phyloP scores from a whole-genome alignment of 2,888 invertebrate species.

The Lysandra bellargus region DNA sequence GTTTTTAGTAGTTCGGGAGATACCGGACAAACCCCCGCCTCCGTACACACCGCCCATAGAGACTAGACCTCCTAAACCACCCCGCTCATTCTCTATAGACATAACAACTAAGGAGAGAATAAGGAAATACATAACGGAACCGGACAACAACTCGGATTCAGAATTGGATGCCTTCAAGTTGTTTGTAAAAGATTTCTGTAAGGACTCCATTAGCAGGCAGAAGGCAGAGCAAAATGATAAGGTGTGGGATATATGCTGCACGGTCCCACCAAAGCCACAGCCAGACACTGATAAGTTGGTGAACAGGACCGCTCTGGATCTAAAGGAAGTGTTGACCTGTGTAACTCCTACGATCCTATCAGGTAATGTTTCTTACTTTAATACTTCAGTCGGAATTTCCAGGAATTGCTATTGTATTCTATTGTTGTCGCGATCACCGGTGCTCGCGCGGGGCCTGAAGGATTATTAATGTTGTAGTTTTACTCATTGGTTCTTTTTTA shows the following conservation, averaged over 20 bases:
- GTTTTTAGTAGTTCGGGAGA: constrained; percentile 67
- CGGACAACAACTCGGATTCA: constrained; percentile 40
- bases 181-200: constrained; percentile 63
- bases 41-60: constrained; percentile 70
- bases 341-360: constrained; percentile 55
- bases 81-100: constrained; percentile 53
- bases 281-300: constrained; percentile 49
- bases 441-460: too few relatives aligned
- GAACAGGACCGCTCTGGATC: constrained; percentile 50
- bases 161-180: constrained; percentile 55
- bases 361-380: constrained; percentile 49
- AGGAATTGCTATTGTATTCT: too few relatives aligned
- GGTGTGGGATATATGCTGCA: constrained; percentile 67
- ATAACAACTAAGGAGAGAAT: constrained; percentile 52
- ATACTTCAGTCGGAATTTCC: too few relatives aligned
- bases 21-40: constrained; percentile 75
- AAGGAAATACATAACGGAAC: constrained; percentile 44
- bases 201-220: constrained; percentile 54
- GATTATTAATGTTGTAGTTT: not conserved
- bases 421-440: too few relatives aligned
- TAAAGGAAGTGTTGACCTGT: constrained; percentile 57
- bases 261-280: constrained; percentile 56
- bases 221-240: constrained; percentile 53
- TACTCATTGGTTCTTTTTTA: not conserved
- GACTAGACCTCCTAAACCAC: constrained; percentile 46